These are phyloP conservation scores for Athene noctua DNA, from an alignment of 2,113 vertebrate species.

Conservation along the genomic window DNA sequence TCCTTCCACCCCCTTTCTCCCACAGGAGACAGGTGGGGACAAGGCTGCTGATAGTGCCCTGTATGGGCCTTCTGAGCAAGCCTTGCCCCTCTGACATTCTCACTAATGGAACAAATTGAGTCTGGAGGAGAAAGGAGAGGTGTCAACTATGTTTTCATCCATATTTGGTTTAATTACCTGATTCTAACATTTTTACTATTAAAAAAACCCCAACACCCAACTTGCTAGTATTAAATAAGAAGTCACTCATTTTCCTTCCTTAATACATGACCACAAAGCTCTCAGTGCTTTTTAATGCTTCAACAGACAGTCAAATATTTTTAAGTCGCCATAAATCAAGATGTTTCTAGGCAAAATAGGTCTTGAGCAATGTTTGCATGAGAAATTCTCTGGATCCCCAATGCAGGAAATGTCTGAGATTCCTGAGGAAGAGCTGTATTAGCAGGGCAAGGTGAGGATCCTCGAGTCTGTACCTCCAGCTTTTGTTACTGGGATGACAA, in stretches of 20 bases:
- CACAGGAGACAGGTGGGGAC: rapidly evolving
- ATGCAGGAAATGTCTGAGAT: conserved; percentile 42
- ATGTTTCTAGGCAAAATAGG: conserved; percentile 27
- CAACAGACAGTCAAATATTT: neutral
- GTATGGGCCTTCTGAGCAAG: neutral
- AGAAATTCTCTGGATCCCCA: conserved; percentile 6
- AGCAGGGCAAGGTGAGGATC: neutral
- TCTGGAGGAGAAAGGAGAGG: neutral
- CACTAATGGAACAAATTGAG: rapidly evolving
- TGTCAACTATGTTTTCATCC: neutral
- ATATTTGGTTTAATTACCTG: neutral
- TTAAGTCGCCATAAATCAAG: neutral
- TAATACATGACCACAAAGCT: neutral
- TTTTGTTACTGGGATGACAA: neutral
- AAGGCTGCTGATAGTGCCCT: neutral
- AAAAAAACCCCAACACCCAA: rapidly evolving
- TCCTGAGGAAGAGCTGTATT: conserved; percentile 4
- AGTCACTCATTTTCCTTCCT: neutral
- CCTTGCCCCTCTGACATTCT: rapidly evolving
- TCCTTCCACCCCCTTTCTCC: neutral
- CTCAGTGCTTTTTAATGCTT: neutral
- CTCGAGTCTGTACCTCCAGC: neutral
- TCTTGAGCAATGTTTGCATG: conserved; percentile 1
- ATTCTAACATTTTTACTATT: neutral
- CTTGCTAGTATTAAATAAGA: neutral